phyloP scores from a whole-genome alignment of 2,888 invertebrate species.

The Sinodicranocentrus sp. region DNA sequence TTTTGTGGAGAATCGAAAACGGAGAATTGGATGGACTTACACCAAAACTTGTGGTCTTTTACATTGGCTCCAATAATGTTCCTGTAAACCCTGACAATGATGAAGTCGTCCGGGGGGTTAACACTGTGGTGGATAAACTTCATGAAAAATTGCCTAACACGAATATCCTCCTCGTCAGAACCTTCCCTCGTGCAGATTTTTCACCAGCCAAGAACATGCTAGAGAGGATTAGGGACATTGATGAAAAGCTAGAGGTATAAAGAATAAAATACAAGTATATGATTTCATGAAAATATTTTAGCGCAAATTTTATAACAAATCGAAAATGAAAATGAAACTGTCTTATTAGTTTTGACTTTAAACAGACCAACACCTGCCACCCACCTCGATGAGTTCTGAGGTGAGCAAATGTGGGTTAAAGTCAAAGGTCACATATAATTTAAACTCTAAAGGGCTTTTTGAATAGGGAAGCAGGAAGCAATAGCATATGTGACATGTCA shows the following conservation, averaged over 20 bases:
- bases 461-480: too few relatives aligned
- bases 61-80: conserved; percentile 80
- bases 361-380: not conserved
- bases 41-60: conserved; percentile 80
- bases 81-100: conserved; percentile 79
- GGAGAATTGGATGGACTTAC: conserved; percentile 80
- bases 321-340: too few relatives aligned
- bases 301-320: too few relatives aligned
- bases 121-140: conserved; percentile 78
- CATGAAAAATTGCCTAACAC: conserved; percentile 54
- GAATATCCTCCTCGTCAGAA: conserved; percentile 40
- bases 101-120: conserved; percentile 78
- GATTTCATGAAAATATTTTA: too few relatives aligned
- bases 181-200: conserved; percentile 55
- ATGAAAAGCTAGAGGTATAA: conserved; percentile 7
- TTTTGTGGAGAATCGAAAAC: conserved; percentile 81
- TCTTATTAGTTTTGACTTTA: too few relatives aligned
- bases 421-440: too few relatives aligned
- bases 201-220: conserved; percentile 9
- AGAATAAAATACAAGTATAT: too few relatives aligned
- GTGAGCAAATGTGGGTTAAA: too few relatives aligned
- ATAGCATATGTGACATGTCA: too few relatives aligned
- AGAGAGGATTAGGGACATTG: conserved; percentile 50
- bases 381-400: too few relatives aligned
- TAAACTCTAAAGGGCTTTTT: too few relatives aligned